Conservation (phyloP, 2,797 vertebrate genomes). For the Serranus cabrilla region DNA sequence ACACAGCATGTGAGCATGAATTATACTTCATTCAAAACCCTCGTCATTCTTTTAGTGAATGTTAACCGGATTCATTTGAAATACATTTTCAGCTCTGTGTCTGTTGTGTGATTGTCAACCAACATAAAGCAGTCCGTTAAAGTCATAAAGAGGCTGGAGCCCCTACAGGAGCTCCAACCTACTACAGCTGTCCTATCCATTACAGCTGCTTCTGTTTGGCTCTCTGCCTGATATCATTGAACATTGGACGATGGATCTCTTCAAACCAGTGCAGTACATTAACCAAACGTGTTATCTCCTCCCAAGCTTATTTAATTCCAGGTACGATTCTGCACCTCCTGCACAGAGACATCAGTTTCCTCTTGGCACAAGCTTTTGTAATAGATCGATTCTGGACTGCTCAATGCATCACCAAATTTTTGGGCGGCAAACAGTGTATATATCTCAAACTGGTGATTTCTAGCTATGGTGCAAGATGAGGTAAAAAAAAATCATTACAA, state of each 20-base stretch:
- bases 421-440: not conserved
- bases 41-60: not conserved
- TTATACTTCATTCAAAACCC: conserved; percentile 15
- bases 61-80: conserved; percentile 10
- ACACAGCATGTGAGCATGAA: not conserved
- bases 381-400: conserved; percentile 18
- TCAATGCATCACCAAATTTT: not conserved
- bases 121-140: not conserved
- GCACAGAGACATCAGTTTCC: conserved; percentile 54
- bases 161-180: not conserved
- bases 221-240: conserved; percentile 33
- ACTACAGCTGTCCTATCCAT: conserved; percentile 38
- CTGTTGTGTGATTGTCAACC: not conserved
- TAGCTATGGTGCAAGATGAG: not conserved
- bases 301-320: conserved; percentile 63
- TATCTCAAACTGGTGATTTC: not conserved
- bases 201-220: conserved; percentile 37
- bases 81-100: not conserved
- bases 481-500: not conserved
- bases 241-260: conserved; percentile 54
- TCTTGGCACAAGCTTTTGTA: conserved; percentile 34
- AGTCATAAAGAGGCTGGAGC: not conserved
- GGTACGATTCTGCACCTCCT: conserved; percentile 43
- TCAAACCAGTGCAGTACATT: conserved; percentile 54
- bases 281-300: conserved; percentile 67